Evolutionary conservation across 2,797 vertebrate species (phyloP), one percentile per base, ranked within the genome.

Genomic region (Myoxocephalus aenaeus): DNA sequence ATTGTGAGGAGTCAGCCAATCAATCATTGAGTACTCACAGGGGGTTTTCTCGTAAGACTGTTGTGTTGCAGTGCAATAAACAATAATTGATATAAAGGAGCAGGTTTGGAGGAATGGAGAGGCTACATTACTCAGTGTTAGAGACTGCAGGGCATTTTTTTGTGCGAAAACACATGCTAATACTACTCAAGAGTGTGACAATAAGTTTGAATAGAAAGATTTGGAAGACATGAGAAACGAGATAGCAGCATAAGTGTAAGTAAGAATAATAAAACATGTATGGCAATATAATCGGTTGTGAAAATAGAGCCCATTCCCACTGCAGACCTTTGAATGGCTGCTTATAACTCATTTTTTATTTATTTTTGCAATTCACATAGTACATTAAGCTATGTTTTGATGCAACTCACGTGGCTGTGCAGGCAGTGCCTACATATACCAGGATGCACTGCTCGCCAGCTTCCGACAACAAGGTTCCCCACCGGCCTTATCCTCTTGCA

Each of bases 51-150:
- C 70, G 27, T 58, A 81, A 64, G 85, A 46, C 70, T 56, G 42
- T 69, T 59, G 59, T 83, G 89, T 87, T 9, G 32, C 83, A 86
- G 71, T 61, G 81, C 78, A 90, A 86, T 89, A 84, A 86, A 83
- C 48, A 71, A 70, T 87, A 85, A 90, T 83, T 84, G 87, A 91
- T 82, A 90, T 82, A 79, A 90, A 91, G 83, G 80, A 86, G 82
- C 40, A 54, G 57, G 78, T 82, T 76, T 64, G 80, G 68, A 29
- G 61, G 75, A 64, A 73, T 13, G 64, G 63, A 34, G 71, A 71
- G 59, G 63, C 40, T 73, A 44, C 73, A 89, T 89, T 74, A 80
- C 76, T 89, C 66, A 53, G 70, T 27, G 66, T 82, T 83, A 84
- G 61, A 81, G 79, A 75, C 77, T 64, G 73, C 82, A 40, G 84